phyloP scores from a whole-genome alignment of 2,113 vertebrate genomes.

The Pelusios castaneus region DNA sequence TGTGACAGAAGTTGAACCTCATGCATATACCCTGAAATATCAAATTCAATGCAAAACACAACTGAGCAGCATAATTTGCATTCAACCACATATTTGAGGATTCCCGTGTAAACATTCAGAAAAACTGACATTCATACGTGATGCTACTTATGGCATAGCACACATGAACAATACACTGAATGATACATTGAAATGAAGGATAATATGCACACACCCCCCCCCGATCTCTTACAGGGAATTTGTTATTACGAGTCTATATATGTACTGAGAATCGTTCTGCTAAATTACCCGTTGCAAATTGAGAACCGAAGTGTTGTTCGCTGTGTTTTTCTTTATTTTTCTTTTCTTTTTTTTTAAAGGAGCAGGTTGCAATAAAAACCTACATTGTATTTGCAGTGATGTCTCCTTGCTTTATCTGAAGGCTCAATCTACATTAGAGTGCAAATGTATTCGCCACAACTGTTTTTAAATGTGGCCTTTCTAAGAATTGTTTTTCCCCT shows the following conservation, averaged over 20 bases:
- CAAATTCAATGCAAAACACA: not conserved
- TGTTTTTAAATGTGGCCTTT: conserved; percentile 33
- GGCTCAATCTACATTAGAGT: not conserved
- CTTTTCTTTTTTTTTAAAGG: not conserved
- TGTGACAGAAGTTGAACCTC: not conserved
- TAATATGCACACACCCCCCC: not conserved
- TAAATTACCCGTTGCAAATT: conserved; percentile 50
- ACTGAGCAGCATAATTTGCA: not conserved
- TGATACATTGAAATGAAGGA: not conserved
- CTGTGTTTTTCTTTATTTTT: not conserved
- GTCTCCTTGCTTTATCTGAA: not conserved
- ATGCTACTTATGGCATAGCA: not conserved
- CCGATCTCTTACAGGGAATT: not conserved
- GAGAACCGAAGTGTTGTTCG: not conserved
- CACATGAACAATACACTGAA: not conserved
- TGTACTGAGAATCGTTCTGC: conserved; percentile 33
- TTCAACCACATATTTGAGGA: not conserved
- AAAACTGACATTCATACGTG: not conserved
- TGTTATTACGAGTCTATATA: not conserved
- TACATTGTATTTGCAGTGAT: not conserved
- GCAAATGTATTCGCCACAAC: not conserved
- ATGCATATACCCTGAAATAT: not conserved
- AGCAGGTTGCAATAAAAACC: not conserved
- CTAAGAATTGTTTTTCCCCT: not conserved
- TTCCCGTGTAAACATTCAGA: not conserved